A percentile compares a stretch with the other conserved stretches of the same genome.
Conservation (phyloP, 2,113 vertebrate genomes). For the Dipodomys stephensi region DNA sequence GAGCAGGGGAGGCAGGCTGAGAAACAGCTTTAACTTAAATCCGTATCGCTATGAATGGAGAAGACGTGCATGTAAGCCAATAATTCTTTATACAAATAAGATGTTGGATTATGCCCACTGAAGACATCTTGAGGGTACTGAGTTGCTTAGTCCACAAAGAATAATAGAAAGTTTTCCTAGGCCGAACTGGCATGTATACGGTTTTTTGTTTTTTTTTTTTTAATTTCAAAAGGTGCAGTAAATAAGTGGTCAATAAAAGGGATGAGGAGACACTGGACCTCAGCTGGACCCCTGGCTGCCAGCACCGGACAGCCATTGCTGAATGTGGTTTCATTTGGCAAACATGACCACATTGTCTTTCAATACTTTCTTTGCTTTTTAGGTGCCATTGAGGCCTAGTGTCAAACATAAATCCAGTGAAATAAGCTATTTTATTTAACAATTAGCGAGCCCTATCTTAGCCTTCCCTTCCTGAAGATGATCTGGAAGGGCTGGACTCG, state of each 20-base stretch:
- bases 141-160: too few species aligned
- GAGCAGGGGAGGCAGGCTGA: background rate
- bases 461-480: background rate
- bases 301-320: background rate
- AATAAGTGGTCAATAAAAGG: background rate
- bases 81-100: background rate
- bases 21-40: background rate
- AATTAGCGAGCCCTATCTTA: background rate
- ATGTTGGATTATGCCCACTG: background rate
- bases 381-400: background rate
- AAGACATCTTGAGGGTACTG: background rate
- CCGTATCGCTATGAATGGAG: too few species aligned
- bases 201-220: too few species aligned
- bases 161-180: too few species aligned
- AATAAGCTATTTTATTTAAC: slow-evolving; percentile 13
- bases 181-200: too few species aligned
- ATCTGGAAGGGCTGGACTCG: background rate
- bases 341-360: background rate
- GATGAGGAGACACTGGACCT: too few species aligned
- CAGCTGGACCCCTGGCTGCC: too few species aligned
- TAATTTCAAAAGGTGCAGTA: too few species aligned
- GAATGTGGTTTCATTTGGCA: background rate
- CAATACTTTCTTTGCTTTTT: background rate
- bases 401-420: background rate
- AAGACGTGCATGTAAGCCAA: background rate